Conservation (phyloP, 2,888 invertebrate species). For the Ellobium chinense region DNA sequence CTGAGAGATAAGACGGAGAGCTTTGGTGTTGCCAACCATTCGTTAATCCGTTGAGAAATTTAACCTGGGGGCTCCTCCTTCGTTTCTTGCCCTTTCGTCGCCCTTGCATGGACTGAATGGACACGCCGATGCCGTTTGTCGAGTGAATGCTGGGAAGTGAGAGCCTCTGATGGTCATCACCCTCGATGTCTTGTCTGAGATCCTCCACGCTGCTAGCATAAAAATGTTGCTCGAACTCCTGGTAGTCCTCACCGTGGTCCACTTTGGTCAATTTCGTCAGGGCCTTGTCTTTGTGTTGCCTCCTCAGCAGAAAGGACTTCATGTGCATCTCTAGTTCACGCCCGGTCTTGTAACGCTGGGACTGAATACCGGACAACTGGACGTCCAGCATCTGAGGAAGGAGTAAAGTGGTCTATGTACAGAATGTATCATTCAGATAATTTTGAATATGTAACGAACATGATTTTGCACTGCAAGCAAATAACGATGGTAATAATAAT, state of each 20-base stretch:
- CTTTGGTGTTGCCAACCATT: no score
- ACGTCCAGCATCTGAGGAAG: constrained; percentile 66
- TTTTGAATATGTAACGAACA: no score
- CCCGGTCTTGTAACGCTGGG: constrained; percentile 59
- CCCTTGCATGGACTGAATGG: neutral
- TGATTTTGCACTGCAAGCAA: no score
- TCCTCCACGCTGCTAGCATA: neutral
- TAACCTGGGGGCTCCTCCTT: neutral
- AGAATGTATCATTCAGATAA: no score
- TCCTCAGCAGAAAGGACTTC: constrained; percentile 54
- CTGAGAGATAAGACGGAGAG: neutral
- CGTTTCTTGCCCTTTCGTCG: neutral
- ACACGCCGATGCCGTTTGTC: neutral
- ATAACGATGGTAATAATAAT: no score
- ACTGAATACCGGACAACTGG: constrained; percentile 61
- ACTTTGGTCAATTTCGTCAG: constrained; percentile 38
- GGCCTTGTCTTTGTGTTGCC: constrained; percentile 49
- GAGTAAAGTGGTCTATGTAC: no score
- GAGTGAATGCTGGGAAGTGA: neutral
- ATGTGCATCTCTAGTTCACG: constrained; percentile 63
- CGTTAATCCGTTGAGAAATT: neutral
- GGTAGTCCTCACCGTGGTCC: constrained; percentile 29
- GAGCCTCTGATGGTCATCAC: neutral
- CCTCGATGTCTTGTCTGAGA: neutral
- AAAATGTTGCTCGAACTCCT: constrained; percentile 20